A percentile compares a stretch with the other conserved stretches of the same genome.
These are phyloP conservation scores for Drosophila tsacasi DNA, from an alignment of 1,140 invertebrate genomes.

Conservation along the genomic window DNA sequence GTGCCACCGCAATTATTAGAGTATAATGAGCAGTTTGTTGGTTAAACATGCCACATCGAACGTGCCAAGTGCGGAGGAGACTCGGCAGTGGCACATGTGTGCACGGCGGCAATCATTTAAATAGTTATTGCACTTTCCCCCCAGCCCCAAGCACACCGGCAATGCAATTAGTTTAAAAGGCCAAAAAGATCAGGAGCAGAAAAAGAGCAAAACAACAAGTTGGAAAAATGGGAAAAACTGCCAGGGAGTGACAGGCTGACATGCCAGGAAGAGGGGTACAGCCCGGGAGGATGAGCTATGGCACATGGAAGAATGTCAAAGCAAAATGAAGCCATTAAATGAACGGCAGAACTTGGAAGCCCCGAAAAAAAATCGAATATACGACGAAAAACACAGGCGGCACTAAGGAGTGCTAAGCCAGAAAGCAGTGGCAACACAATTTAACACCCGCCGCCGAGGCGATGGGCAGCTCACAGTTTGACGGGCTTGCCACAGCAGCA, in stretches of 20 bases:
- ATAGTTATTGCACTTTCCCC: constrained; percentile 78
- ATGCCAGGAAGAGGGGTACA: constrained; percentile 27
- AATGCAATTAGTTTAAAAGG: constrained; percentile 83
- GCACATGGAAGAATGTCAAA: constrained; percentile 76
- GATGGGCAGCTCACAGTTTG: constrained; percentile 57
- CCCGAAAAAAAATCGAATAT: constrained; percentile 42
- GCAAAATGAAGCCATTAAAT: constrained; percentile 82
- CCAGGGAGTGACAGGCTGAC: constrained; percentile 63
- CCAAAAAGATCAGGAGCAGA: constrained; percentile 50
- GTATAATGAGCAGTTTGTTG: constrained; percentile 32
- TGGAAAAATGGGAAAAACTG: constrained; percentile 12
- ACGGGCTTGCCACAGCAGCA: constrained; percentile 57
- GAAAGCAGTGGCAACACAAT: constrained; percentile 65
- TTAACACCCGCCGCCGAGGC: constrained; percentile 64
- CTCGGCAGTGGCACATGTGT: constrained; percentile 28
- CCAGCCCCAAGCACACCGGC: constrained; percentile 52
- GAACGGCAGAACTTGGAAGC: constrained; percentile 73
- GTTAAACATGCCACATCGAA: constrained; percentile 29
- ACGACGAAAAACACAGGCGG: constrained; percentile 27
- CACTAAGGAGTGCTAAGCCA: constrained; percentile 51
- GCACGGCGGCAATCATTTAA: constrained; percentile 71
- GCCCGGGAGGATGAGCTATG: constrained; percentile 32
- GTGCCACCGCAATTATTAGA: not conserved
- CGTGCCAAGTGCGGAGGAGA: constrained; percentile 29
- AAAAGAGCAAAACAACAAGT: constrained; percentile 1